These are phyloP conservation scores for Cygnus olor DNA, from an alignment of 2,797 vertebrate genomes.

Conservation along the genomic window DNA sequence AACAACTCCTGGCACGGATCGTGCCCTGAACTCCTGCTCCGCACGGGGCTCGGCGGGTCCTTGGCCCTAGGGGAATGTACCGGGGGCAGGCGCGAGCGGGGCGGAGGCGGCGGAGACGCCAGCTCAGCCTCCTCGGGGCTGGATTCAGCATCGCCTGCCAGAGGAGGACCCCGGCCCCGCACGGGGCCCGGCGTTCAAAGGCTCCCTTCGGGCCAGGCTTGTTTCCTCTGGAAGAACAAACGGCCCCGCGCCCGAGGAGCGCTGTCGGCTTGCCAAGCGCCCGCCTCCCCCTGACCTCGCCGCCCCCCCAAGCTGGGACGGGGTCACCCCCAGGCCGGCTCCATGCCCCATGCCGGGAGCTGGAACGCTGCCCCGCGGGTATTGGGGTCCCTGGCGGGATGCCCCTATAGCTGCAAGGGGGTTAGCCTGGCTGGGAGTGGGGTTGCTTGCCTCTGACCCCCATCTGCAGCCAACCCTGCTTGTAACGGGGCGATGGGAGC, in stretches of 20 bases:
- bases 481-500: background rate
- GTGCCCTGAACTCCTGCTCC: background rate
- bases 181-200: constrained; percentile 29
- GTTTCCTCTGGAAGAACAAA: constrained; percentile 55
- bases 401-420: background rate
- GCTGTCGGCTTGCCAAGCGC: constrained; percentile 31
- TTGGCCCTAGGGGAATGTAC: background rate
- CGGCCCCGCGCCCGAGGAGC: background rate
- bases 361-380: accelerated
- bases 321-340: background rate
- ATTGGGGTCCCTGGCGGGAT: accelerated
- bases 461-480: background rate
- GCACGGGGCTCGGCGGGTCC: background rate
- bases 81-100: background rate
- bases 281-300: background rate
- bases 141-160: background rate
- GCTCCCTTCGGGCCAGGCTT: background rate
- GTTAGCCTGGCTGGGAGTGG: background rate
- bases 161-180: background rate
- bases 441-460: background rate
- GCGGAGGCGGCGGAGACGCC: background rate
- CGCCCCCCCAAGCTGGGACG: accelerated
- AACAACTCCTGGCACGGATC: background rate
- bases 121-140: background rate
- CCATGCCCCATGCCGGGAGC: background rate